phyloP scores from a whole-genome alignment of 2,797 vertebrate species.

The Phoebastria nigripes region DNA sequence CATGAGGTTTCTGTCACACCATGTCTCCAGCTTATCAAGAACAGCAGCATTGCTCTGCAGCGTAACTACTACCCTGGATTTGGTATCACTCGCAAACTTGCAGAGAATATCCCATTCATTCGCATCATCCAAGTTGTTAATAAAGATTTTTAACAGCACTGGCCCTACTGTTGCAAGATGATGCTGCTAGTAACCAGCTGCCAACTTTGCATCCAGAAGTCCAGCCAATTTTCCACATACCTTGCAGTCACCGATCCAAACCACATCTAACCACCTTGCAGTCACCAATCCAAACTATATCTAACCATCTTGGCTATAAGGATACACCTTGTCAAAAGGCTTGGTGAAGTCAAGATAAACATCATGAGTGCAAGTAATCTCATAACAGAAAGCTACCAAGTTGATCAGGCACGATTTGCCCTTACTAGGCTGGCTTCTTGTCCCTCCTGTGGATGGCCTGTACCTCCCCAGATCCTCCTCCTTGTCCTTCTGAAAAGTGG shows the following conservation, averaged over 20 bases:
- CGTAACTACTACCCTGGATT: background rate
- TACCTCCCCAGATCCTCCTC: background rate
- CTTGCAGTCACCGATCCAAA: background rate
- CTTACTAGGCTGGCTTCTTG: background rate
- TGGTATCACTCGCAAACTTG: background rate
- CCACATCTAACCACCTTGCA: no score
- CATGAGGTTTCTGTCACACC: background rate
- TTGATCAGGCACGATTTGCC: background rate
- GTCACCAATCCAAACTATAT: background rate
- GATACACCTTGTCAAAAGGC: background rate
- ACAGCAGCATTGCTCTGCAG: background rate
- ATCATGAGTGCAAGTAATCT: rapidly evolving
- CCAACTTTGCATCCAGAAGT: background rate
- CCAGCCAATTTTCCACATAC: background rate
- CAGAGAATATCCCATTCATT: background rate
- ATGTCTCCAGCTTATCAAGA: background rate
- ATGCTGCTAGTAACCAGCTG: background rate
- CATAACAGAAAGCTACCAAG: background rate
- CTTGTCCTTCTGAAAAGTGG: background rate
- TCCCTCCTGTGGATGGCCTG: background rate
- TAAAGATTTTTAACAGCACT: background rate
- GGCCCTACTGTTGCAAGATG: background rate
- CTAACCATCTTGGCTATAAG: background rate
- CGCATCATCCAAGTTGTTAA: background rate
- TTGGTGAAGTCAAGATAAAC: background rate